Evolutionary conservation across 2,888 invertebrate species (phyloP).

Genomic region (Stegophylla sp.): DNA sequence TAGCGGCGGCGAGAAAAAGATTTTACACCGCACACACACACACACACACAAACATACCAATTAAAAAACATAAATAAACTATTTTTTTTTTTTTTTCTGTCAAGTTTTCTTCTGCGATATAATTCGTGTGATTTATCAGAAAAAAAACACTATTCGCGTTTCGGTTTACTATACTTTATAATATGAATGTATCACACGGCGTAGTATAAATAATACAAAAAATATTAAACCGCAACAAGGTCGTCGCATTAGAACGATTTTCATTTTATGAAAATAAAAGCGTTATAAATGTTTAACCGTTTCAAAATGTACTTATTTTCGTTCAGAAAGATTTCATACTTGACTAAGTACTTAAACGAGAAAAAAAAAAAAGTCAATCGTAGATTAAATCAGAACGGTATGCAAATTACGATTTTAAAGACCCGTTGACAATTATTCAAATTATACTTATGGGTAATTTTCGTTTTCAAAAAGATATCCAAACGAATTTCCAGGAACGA

Average conservation of each 20-base stretch:
- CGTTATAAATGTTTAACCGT: too few relatives aligned
- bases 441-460: too few relatives aligned
- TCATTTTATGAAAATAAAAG: constrained; percentile 13
- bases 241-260: constrained; percentile 1
- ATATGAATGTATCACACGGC: background rate
- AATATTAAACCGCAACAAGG: constrained; percentile 7
- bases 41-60: background rate
- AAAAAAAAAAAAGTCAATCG: too few relatives aligned
- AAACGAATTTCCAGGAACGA: background rate
- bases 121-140: constrained; percentile 15
- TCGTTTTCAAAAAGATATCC: background rate
- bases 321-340: too few relatives aligned
- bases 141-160: constrained; percentile 6
- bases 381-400: too few relatives aligned
- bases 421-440: too few relatives aligned
- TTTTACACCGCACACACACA: constrained; percentile 14
- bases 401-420: background rate
- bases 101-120: background rate
- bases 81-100: background rate
- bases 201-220: background rate
- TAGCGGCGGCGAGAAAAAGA: too few relatives aligned
- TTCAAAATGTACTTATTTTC: too few relatives aligned
- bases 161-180: background rate
- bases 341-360: too few relatives aligned
- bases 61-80: constrained; percentile 35